A percentile compares a stretch with the other conserved stretches of the same genome.
phyloP scores from a whole-genome alignment of 2,113 vertebrate genomes.

The Sander lucioperca region DNA sequence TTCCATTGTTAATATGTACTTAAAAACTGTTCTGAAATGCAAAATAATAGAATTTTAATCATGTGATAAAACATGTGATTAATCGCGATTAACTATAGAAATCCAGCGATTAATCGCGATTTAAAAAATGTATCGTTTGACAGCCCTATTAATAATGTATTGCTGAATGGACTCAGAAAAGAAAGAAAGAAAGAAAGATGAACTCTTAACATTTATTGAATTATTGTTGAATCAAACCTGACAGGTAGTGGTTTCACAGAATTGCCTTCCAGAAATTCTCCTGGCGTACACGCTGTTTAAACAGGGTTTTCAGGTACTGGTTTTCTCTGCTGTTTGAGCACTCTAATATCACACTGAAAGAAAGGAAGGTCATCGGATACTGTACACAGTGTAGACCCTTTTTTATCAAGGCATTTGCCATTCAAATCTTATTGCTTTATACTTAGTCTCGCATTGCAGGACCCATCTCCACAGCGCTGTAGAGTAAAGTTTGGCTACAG shows the following conservation, averaged over 20 bases:
- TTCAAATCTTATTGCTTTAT: background rate
- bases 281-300: background rate
- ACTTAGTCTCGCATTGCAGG: background rate
- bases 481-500: no score
- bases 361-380: background rate
- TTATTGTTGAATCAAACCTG: background rate
- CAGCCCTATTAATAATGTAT: background rate
- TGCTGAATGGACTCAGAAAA: background rate
- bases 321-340: slow-evolving; percentile 6
- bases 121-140: no score
- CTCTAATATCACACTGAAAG: background rate
- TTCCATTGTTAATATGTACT: no score
- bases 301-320: background rate
- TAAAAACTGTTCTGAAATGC: no score
- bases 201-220: background rate
- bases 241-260: background rate
- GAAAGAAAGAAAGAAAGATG: background rate
- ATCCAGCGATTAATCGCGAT: no score
- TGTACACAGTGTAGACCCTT: background rate
- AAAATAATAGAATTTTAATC: no score
- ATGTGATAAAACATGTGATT: no score
- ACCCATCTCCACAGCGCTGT: no score
- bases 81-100: no score
- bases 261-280: slow-evolving; percentile 1
- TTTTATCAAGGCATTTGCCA: background rate